Evolutionary conservation across 2,797 vertebrate species (phyloP).

Genomic region (Botia kubotai): DNA sequence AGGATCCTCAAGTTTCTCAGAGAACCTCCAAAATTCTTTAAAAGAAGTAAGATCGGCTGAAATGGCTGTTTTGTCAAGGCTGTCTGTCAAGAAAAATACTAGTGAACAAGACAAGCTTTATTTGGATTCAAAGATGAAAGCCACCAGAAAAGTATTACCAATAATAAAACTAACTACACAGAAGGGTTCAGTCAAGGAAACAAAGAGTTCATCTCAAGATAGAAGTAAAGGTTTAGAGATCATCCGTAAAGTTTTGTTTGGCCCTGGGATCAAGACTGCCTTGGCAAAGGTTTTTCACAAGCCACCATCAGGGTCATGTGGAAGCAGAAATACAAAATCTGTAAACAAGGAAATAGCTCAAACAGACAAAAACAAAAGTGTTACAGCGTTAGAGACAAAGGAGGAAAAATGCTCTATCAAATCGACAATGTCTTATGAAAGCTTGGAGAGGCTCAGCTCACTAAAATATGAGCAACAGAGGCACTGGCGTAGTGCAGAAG

Average conservation of each 20-base stretch:
- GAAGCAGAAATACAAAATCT: conserved; percentile 68
- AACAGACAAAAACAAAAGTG: conserved; percentile 61
- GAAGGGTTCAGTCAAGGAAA: conserved; percentile 48
- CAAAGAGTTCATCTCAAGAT: conserved; percentile 62
- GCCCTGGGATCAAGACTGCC: conserved; percentile 73
- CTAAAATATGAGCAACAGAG: conserved; percentile 65
- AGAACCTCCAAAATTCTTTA: conserved; percentile 59
- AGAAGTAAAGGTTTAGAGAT: conserved; percentile 64
- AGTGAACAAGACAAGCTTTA: conserved; percentile 34
- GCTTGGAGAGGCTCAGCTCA: conserved; percentile 73
- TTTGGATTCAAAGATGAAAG: conserved; percentile 62
- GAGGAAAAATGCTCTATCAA: conserved; percentile 69
- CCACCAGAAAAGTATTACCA: conserved; percentile 63
- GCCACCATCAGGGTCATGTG: conserved; percentile 63
- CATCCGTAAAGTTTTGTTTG: conserved; percentile 68
- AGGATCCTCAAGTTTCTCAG: conserved; percentile 59
- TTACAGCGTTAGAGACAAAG: conserved; percentile 62
- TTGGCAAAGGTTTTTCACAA: conserved; percentile 78
- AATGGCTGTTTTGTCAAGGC: conserved; percentile 64
- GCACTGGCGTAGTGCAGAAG: conserved; percentile 80
- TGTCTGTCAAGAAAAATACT: conserved; percentile 19
- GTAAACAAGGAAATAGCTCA: conserved; percentile 66
- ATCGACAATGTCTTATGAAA: conserved; percentile 80
- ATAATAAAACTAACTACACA: conserved; percentile 68
- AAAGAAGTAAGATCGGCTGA: conserved; percentile 50